Evolutionary conservation across 2,797 vertebrate species (phyloP), one percentile per base, ranked within the genome.

Genomic region (Halcyon badia): DNA sequence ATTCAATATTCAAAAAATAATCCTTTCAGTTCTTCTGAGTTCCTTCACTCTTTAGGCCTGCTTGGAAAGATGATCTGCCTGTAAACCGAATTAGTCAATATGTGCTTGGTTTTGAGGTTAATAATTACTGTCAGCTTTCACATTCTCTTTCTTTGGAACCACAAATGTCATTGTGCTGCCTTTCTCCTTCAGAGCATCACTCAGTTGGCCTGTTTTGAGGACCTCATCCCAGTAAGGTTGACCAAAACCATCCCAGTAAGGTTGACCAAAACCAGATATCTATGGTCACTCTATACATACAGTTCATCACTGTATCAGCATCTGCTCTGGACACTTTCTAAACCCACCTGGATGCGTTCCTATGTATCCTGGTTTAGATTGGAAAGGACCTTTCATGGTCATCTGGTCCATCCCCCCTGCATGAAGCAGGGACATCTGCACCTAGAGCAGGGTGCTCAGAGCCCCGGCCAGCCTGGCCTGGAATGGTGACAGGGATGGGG

Each of bases 281-380:
- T 54, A 0, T 46, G n/a, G 10, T 41, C 35, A 18, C 39, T 26
- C 14, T 33, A 1, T 48, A 2, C 24, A 16, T 70, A 14, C 25
- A 31, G 10, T 11, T 54, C 17, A 54, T 12, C 10, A 19, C 30
- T 54, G 52, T 54, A 31, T 19, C 30, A 31, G 30, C 30, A 31
- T 54, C 52, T 54, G 17, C 52, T 54, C 30, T 31, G 52, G 30
- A 18, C 18, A 30, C 30, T 31, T 54, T 54, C 17, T 31, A 19
- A 54, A 10, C 52, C 52, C 30, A 11, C 17, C 52, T 54, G 52
- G 30, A 54, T 5, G 7, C 13, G 6, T 30, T 54, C 52, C 52
- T 54, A 30, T 19, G 30, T 54, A 54, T 31, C 30, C 52, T 31
- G 49, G 24, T 51, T 70, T 44, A n/a, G 26, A 7, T 18, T 66